A percentile compares a stretch with the other conserved stretches of the same genome.
phyloP scores from a whole-genome alignment of 2,888 invertebrate genomes.

The Lepidochitona cinerea region DNA sequence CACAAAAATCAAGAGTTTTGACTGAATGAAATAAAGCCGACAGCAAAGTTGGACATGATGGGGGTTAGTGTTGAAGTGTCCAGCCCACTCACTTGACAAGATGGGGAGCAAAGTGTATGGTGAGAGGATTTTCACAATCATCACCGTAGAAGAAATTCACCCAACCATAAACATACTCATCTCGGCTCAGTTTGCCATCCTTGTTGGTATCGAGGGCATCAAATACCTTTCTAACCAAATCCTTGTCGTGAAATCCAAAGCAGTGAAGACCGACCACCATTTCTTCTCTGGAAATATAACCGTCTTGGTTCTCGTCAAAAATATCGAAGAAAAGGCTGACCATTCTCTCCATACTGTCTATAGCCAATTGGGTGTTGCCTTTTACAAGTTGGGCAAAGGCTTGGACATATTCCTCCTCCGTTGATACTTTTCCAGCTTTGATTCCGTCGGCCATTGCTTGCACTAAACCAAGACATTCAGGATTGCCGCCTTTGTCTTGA shows the following conservation, averaged over 20 bases:
- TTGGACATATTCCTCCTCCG: conserved; percentile 44
- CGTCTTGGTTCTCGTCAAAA: conserved; percentile 47
- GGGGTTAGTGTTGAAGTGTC: too few species aligned
- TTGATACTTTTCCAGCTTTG: conserved; percentile 33
- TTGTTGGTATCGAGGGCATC: conserved; percentile 46
- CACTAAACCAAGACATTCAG: conserved; percentile 26
- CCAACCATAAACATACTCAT: conserved; percentile 55
- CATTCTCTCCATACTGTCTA: conserved; percentile 39
- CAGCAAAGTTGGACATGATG: too few species aligned
- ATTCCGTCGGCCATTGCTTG: conserved; percentile 36
- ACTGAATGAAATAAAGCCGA: too few species aligned
- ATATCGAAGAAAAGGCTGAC: conserved; percentile 45
- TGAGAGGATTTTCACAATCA: conserved; percentile 35
- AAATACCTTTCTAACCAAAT: conserved; percentile 43
- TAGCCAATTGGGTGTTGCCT: conserved; percentile 35
- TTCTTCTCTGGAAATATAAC: conserved; percentile 37
- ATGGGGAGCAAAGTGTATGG: conserved; percentile 32
- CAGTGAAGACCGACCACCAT: conserved; percentile 45
- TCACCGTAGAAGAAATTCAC: conserved; percentile 53
- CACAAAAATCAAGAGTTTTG: too few species aligned
- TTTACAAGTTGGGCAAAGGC: conserved; percentile 43
- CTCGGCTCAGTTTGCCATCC: conserved; percentile 46
- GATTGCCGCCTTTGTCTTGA: not conserved
- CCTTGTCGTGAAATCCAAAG: conserved; percentile 43
- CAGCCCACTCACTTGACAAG: conserved; percentile 3